Base-by-base conservation (phyloP, 2,888 invertebrate genomes). In the Brachylomia viminalis region DNA sequence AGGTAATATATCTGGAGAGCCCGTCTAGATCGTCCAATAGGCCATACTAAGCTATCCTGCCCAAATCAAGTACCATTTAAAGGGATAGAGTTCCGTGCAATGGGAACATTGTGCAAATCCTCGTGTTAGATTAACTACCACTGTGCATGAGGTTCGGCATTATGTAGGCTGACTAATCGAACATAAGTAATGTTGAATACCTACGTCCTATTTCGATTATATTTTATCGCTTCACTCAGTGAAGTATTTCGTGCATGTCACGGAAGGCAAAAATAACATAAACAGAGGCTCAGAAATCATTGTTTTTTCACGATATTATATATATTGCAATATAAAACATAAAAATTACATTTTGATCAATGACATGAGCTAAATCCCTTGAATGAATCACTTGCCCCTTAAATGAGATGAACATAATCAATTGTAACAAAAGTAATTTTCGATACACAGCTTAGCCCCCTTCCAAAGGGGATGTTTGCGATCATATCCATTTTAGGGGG, bases 1-100 rank as follows among this genome's bases (percentile, higher is more conserved):
- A 33, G 61, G 33, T 68, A 42, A 76, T 87, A 83, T 78, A 78
- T 86, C 52, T 67, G 61, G 20, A 27, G 56, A 78, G 49, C 71
- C 61, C 66, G 52, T 61, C 75, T 80, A 77, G 79, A 83, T 64
- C 56, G 71, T 76, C 38, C 62, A 59, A 77, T 74, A 71, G 59
- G 66, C 54, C 64, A 70, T 59, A 33, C 66, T 49, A 59, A 71
- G 70, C 52, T 69, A 52, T 68, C n/a, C 56, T 64, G 59, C 47
- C 78, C 83, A 69, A 69, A 78, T 75, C 76, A 82, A 80, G 71
- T 71, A 68, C 76, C 67, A 47, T 75, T 64, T 78, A 72, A 75
- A 75, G 76, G 80, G 74, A 74, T 72, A 71, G 42, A 33, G 47
- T 52, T 65, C 68, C 73, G 69, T 62, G 67, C 70, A 75, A 87